Base-by-base conservation (phyloP, 2,888 invertebrate species). In the Drosophila leonis region DNA sequence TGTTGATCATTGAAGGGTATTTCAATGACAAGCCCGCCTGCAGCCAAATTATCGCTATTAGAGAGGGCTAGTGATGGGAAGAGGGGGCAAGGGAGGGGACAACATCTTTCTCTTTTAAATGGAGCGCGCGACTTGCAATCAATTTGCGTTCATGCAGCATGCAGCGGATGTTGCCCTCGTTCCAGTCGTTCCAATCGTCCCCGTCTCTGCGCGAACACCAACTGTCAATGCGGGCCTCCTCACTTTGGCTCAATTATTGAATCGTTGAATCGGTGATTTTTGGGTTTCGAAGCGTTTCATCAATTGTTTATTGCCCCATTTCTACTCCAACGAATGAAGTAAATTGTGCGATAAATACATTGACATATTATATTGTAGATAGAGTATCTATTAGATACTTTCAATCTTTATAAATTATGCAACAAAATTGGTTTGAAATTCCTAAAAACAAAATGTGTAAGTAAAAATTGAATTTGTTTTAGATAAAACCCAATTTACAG, bases 31-130 rank as follows among this genome's bases (percentile, higher is more conserved):
- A n/a, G 9, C 8, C 9, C 39, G 39, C n/a, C 39, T 6, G 39
- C n/a, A n/a, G n/a, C 18, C 41, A 18, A 41, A 41, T 41, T 41
- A 41, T 9, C 41, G 41, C 41, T 41, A 41, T 41, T 41, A 41
- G 5, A 41, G 5, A 12, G 41, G 12, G 41, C 9, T 10, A 41
- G 18, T 10, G 18, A 10, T 4, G 18, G 41, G 18, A 41, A 9
- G 18, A 41, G 5, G 2, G 5, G 1, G 41, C 10, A 0, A 20
- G 18, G 18, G 18, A 9, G n/a, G 18, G 24, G 24, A 24, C 4
- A 10, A 41, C 5, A 20, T 41, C 18, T 41, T 20, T 18, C 18
- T 4, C 12, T 2, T 2, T 41, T 41, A 41, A 41, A 18, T 41
- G 41, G 18, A 41, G 41, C 41, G 18, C 41, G 18, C 18, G 5